Evolutionary conservation across 2,797 vertebrate genomes (phyloP).

Genomic region (Diceros bicornis): DNA sequence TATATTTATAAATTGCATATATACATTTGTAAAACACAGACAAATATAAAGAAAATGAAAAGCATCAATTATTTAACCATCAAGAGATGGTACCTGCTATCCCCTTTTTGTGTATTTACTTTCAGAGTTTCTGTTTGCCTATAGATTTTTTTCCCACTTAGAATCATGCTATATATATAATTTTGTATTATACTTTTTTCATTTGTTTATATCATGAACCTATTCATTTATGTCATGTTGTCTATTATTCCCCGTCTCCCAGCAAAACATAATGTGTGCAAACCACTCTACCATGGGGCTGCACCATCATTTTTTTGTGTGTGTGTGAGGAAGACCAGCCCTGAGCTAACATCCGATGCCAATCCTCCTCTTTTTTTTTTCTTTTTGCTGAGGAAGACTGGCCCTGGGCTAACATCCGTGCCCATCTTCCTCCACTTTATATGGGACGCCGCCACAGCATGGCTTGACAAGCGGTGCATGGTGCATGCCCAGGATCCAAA

Average conservation of each 20-base stretch:
- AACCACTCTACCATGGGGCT: background rate
- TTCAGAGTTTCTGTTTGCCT: background rate
- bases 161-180: background rate
- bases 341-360: too few species aligned
- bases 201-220: background rate
- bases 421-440: too few species aligned
- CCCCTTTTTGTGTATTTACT: background rate
- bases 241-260: background rate
- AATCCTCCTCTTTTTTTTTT: too few species aligned
- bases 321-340: too few species aligned
- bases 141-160: background rate
- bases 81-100: background rate
- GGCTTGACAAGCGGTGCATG: too few species aligned
- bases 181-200: background rate
- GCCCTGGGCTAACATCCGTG: too few species aligned
- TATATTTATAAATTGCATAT: background rate
- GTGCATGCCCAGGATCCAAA: too few species aligned
- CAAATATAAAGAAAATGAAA: slow-evolving; percentile 24
- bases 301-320: background rate
- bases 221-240: background rate
- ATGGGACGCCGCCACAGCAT: too few species aligned
- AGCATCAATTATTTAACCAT: background rate
- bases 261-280: background rate
- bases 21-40: background rate
- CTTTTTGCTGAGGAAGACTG: too few species aligned